Evolutionary conservation across 1,140 invertebrate species (phyloP).

Genomic region (Drosophila pandora): DNA sequence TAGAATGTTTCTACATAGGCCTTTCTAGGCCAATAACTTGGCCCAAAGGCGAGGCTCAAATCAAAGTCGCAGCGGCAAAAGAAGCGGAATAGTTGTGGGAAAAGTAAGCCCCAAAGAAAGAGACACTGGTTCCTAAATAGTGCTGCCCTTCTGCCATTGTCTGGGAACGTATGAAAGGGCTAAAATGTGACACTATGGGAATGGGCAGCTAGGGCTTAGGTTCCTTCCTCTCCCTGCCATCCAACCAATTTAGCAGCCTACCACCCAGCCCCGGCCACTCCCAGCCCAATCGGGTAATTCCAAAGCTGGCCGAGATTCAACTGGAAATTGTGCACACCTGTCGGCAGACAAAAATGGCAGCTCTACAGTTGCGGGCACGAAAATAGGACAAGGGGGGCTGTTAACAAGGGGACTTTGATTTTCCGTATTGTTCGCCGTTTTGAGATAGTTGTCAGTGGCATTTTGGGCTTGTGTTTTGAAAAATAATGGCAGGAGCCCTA

Average conservation of each 20-base stretch:
- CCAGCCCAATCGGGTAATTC: constrained; percentile 28
- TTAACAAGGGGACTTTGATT: background rate
- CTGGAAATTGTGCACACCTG: constrained; percentile 73
- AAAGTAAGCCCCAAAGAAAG: constrained; percentile 11
- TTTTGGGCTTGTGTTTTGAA: background rate
- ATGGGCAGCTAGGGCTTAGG: constrained; percentile 33
- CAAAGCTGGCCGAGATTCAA: constrained; percentile 72
- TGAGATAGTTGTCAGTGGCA: background rate
- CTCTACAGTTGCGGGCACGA: constrained; percentile 17
- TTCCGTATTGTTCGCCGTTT: background rate
- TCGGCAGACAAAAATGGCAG: constrained; percentile 30
- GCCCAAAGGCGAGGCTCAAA: constrained; percentile 40
- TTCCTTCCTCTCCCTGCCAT: constrained; percentile 1
- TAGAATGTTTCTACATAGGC: constrained; percentile 79
- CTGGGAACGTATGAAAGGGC: constrained; percentile 70
- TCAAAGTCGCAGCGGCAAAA: constrained; percentile 21
- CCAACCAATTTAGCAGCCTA: constrained; percentile 5
- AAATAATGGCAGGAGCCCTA: background rate
- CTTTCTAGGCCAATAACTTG: constrained; percentile 65
- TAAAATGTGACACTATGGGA: constrained; percentile 69
- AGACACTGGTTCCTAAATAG: constrained; percentile 55
- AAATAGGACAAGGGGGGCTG: background rate
- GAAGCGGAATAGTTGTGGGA: constrained; percentile 10
- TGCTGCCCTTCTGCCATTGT: constrained; percentile 78
- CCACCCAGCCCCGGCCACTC: background rate